These are phyloP conservation scores for Poeciliopsis retropinna DNA, from an alignment of 2,113 vertebrate species.

Conservation along the genomic window DNA sequence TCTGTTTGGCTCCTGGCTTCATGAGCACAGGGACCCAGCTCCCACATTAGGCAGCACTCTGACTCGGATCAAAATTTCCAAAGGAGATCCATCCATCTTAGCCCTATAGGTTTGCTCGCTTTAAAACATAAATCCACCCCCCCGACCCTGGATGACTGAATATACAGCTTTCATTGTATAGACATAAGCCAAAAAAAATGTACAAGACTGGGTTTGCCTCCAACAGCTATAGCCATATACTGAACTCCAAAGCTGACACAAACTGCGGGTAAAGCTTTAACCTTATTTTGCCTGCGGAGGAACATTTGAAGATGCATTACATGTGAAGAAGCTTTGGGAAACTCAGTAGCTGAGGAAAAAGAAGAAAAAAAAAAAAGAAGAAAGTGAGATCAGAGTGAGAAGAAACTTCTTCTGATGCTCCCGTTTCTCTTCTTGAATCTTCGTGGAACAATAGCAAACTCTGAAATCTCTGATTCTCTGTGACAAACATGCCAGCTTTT, in stretches of 20 bases:
- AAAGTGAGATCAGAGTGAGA: neutral
- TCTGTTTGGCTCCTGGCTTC: neutral
- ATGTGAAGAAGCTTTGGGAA: neutral
- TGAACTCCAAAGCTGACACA: neutral
- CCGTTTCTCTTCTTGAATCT: neutral
- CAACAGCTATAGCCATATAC: neutral
- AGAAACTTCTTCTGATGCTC: neutral
- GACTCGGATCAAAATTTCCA: conserved; percentile 23
- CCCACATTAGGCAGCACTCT: conserved; percentile 2
- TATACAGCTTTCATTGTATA: neutral
- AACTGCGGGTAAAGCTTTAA: neutral
- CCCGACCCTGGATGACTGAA: neutral
- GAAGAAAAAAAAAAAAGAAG: too few species aligned
- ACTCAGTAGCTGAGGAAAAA: neutral
- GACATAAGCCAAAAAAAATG: neutral
- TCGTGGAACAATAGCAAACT: neutral
- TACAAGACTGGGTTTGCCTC: neutral
- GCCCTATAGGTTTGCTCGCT: neutral
- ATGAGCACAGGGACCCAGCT: neutral
- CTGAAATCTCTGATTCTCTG: conserved; percentile 4
- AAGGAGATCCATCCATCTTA: conserved; percentile 5
- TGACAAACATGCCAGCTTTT: neutral
- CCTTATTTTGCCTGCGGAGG: neutral
- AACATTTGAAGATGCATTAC: neutral
- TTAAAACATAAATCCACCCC: neutral